phyloP scores from a whole-genome alignment of 2,888 invertebrate genomes.

The Tetrapedia diversipes region DNA sequence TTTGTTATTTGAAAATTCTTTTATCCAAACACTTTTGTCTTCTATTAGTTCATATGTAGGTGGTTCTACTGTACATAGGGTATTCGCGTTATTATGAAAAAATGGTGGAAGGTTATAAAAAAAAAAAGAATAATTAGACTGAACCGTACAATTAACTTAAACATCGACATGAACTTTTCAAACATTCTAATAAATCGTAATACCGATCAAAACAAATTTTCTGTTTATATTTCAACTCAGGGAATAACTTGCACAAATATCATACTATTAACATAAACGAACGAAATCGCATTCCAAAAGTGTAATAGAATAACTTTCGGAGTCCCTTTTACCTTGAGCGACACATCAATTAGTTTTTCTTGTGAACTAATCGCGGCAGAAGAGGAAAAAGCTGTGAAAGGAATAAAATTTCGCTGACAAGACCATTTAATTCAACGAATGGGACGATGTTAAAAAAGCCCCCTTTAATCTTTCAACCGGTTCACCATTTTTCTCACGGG shows the following conservation, averaged over 20 bases:
- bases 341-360: constrained; percentile 51
- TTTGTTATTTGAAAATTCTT: too few relatives aligned
- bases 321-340: constrained; percentile 11
- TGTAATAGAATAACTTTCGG: background rate
- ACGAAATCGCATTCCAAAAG: background rate
- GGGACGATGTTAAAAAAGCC: constrained; percentile 27
- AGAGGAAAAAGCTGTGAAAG: background rate
- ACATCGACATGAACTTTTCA: too few relatives aligned
- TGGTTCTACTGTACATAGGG: too few relatives aligned
- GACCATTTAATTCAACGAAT: constrained; percentile 40
- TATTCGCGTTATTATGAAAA: too few relatives aligned
- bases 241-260: background rate
- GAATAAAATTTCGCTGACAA: constrained; percentile 33
- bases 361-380: constrained; percentile 14
- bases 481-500: constrained; percentile 3
- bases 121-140: too few relatives aligned
- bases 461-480: constrained; percentile 55
- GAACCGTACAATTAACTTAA: too few relatives aligned
- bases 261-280: background rate
- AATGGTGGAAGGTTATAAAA: background rate
- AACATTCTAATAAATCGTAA: too few relatives aligned
- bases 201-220: background rate
- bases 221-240: background rate
- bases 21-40: too few relatives aligned
- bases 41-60: too few relatives aligned